Conservation (phyloP, 2,113 vertebrate species). For the Brachyhypopomus occidentalis region DNA sequence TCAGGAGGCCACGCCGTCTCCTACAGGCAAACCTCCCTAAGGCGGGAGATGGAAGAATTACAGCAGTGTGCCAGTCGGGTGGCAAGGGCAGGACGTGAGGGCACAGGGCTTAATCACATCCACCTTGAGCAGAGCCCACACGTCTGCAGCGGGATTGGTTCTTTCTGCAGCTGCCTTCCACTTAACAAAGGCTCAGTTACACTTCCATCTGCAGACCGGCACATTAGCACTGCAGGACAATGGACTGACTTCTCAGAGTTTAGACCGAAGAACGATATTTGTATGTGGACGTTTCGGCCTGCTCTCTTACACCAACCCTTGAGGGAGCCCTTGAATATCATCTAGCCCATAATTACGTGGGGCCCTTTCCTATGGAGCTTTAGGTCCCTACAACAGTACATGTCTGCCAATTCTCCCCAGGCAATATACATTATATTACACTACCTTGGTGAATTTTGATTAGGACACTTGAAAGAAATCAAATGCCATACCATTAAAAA, state of each 20-base stretch:
- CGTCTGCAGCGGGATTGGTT: neutral
- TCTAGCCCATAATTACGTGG: too few species aligned
- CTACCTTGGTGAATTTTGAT: constrained; percentile 31
- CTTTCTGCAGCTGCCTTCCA: neutral
- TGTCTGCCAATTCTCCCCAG: constrained; percentile 6
- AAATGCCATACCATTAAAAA: constrained; percentile 36
- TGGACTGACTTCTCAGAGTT: neutral
- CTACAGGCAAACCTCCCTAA: neutral
- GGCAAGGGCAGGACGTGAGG: neutral
- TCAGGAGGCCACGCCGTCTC: neutral
- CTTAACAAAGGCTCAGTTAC: neutral
- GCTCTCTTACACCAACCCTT: neutral
- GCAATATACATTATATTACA: too few species aligned
- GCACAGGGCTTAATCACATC: neutral
- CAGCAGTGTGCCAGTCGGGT: neutral
- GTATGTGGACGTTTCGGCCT: neutral
- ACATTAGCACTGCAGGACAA: neutral
- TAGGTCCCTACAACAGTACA: neutral
- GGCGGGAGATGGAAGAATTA: neutral
- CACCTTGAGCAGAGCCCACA: neutral
- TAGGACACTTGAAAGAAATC: constrained; percentile 32
- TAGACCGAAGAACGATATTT: neutral
- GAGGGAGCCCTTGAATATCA: too few species aligned
- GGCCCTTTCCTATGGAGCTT: too few species aligned
- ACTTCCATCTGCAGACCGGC: too few species aligned